phyloP scores from a whole-genome alignment of 2,113 vertebrate species.

The Beaufortia kweichowensis region DNA sequence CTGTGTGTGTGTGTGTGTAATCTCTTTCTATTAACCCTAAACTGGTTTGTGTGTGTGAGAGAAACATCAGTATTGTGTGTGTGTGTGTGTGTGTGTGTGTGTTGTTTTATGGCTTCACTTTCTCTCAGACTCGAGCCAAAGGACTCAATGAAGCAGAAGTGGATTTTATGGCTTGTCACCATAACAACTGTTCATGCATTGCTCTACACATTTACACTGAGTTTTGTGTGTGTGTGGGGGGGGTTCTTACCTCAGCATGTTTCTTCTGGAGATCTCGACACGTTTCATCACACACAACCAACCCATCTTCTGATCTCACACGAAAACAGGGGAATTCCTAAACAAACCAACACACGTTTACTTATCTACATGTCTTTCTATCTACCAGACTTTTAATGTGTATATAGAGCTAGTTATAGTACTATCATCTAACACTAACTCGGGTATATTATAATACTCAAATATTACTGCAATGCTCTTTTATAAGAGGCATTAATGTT shows the following conservation, averaged over 20 bases:
- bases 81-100: not conserved
- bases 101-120: constrained; percentile 12
- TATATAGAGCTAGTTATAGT: too few species aligned
- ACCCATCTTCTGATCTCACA: constrained; percentile 69
- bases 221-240: not conserved
- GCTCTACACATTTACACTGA: not conserved
- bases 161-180: constrained; percentile 40
- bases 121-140: not conserved
- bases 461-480: too few species aligned
- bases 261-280: constrained; percentile 87
- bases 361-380: too few species aligned
- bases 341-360: constrained; percentile 39
- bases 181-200: constrained; percentile 38
- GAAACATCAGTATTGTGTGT: too few species aligned
- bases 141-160: constrained; percentile 10
- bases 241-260: constrained; percentile 80
- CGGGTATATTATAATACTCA: too few species aligned
- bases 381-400: not conserved
- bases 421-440: too few species aligned
- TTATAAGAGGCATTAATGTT: too few species aligned
- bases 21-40: constrained; percentile 9
- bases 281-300: constrained; percentile 79
- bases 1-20: constrained; percentile 6
- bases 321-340: constrained; percentile 84
- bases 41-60: too few species aligned